phyloP scores from a whole-genome alignment of 30 jellyfish, hydroid and myxozoan species.

The Cassiopea andromeda region DNA sequence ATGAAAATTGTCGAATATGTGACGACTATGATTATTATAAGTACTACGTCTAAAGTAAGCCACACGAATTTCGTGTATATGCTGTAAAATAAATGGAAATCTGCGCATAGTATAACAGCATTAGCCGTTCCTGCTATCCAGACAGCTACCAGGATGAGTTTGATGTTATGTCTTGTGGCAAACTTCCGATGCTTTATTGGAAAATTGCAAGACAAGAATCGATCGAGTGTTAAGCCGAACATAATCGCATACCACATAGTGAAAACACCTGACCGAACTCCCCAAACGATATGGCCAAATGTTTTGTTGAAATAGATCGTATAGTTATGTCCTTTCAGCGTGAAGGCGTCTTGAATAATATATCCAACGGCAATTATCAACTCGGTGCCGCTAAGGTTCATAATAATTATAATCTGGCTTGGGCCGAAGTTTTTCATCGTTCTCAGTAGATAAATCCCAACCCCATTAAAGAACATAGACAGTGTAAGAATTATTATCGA shows the following conservation, averaged over 20 bases:
- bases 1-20: constrained; percentile 41
- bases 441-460: constrained; percentile 45
- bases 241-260: constrained; percentile 54
- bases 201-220: constrained; percentile 60
- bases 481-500: constrained; percentile 9
- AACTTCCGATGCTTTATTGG: constrained; percentile 54
- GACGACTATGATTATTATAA: constrained; percentile 1
- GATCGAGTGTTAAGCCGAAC: constrained; percentile 36
- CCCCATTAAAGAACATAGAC: constrained; percentile 41
- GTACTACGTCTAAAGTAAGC: constrained; percentile 46
- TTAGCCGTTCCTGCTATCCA: constrained; percentile 45
- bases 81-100: constrained; percentile 29
- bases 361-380: constrained; percentile 23
- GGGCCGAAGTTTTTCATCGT: constrained; percentile 34
- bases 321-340: constrained; percentile 22
- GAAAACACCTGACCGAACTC: constrained; percentile 43
- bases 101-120: constrained; percentile 14
- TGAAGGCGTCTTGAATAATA: constrained; percentile 48
- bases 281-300: constrained; percentile 55
- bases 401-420: constrained; percentile 26
- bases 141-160: background rate
- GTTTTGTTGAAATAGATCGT: constrained; percentile 15
- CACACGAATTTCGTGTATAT: constrained; percentile 44
- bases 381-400: constrained; percentile 47
- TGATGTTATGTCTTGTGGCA: constrained; percentile 38